phyloP scores from a whole-genome alignment of 1,140 invertebrate genomes.

The Magallana angulata region DNA sequence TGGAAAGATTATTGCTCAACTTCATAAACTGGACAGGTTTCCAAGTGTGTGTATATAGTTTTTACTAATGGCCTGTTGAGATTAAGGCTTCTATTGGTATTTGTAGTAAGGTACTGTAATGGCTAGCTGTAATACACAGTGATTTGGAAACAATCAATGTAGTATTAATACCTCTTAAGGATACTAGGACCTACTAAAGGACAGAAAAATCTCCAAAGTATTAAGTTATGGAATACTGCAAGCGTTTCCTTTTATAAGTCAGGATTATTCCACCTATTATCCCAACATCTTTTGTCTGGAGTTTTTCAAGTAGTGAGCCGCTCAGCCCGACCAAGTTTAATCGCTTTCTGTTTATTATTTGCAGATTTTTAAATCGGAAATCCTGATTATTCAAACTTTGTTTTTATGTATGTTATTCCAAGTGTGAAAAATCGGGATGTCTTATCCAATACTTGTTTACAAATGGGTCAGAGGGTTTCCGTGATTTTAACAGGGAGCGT shows the following conservation, averaged over 20 bases:
- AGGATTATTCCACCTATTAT: conserved; percentile 34
- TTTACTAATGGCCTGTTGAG: background rate
- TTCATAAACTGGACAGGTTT: background rate
- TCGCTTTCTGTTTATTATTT: conserved; percentile 16
- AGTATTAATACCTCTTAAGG: background rate
- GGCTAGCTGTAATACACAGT: background rate
- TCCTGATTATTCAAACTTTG: conserved; percentile 41
- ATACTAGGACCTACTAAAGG: conserved; percentile 23
- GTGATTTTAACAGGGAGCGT: background rate
- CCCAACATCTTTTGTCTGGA: background rate
- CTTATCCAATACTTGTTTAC: conserved; percentile 40
- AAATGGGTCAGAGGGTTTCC: background rate
- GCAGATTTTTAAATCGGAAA: conserved; percentile 18
- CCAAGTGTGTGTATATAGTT: background rate
- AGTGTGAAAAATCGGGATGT: conserved; percentile 24
- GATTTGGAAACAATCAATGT: background rate
- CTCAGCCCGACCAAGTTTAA: conserved; percentile 7
- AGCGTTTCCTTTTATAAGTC: conserved; percentile 38
- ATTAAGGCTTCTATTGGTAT: background rate
- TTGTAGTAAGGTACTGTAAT: conserved; percentile 6
- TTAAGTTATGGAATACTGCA: conserved; percentile 21
- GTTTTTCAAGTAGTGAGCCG: conserved; percentile 35
- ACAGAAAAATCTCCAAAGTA: conserved; percentile 3
- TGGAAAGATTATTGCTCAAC: background rate
- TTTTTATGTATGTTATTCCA: conserved; percentile 20